Conservation (phyloP, 2,888 invertebrate genomes). For the Scaptomyza parva region DNA sequence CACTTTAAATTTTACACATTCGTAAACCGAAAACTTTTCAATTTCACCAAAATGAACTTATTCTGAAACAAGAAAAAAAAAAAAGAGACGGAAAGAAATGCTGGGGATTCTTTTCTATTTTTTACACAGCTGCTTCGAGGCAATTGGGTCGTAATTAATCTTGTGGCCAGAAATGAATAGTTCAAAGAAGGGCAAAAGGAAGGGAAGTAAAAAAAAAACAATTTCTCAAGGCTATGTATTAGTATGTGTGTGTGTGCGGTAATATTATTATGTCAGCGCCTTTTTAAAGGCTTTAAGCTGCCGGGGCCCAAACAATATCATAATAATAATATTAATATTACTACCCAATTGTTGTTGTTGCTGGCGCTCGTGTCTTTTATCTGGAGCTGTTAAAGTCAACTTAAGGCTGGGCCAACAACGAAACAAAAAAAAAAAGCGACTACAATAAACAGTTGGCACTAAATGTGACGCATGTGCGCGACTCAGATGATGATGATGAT, state of each 20-base stretch:
- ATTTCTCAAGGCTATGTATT: slow-evolving; percentile 41
- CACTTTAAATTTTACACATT: neutral
- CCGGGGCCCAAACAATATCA: slow-evolving; percentile 15
- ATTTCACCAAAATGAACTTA: slow-evolving; percentile 56
- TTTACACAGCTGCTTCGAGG: slow-evolving; percentile 15
- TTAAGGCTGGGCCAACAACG: slow-evolving; percentile 55
- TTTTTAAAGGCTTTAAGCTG: slow-evolving; percentile 50
- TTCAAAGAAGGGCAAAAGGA: neutral
- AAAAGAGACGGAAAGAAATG: neutral
- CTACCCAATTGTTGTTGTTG: neutral
- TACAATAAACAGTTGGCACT: slow-evolving; percentile 42
- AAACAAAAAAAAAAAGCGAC: too few species aligned
- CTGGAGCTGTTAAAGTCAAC: slow-evolving; percentile 47
- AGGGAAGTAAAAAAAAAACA: slow-evolving; percentile 14
- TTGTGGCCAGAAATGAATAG: slow-evolving; percentile 42
- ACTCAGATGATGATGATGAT: neutral
- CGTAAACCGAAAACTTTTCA: slow-evolving; percentile 37
- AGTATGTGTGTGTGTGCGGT: slow-evolving; percentile 36
- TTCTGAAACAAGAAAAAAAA: neutral
- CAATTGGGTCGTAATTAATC: slow-evolving; percentile 76
- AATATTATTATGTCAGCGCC: slow-evolving; percentile 40
- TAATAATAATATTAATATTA: neutral
- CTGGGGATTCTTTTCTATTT: slow-evolving; percentile 31
- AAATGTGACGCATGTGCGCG: slow-evolving; percentile 59
- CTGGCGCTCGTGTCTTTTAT: slow-evolving; percentile 54